Conservation (phyloP, 2,113 vertebrate genomes). For the Numida meleagris region DNA sequence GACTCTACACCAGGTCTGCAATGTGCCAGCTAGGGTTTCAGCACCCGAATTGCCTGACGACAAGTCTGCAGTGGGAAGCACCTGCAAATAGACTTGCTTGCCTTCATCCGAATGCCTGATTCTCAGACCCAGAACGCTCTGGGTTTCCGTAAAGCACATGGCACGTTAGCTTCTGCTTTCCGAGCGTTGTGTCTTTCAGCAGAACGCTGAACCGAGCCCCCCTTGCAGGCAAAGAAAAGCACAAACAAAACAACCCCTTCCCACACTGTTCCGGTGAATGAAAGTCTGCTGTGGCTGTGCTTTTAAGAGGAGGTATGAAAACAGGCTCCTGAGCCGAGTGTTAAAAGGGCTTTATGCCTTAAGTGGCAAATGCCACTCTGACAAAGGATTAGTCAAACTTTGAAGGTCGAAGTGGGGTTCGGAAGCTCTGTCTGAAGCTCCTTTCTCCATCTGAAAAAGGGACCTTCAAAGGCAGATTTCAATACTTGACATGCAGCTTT, state of each 20-base stretch:
- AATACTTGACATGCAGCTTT: conserved; percentile 34
- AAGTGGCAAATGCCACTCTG: conserved; percentile 37
- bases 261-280: not conserved
- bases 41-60: not conserved
- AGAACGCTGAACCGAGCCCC: not conserved
- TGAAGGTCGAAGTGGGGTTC: conserved; percentile 19
- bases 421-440: conserved; percentile 15
- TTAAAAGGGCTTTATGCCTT: conserved; percentile 16
- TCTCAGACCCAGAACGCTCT: not conserved
- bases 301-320: conserved; percentile 30
- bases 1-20: not conserved
- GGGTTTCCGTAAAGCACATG: not conserved
- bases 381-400: conserved; percentile 56
- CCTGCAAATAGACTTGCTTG: not conserved
- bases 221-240: not conserved
- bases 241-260: conserved; percentile 24
- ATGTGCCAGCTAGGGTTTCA: not conserved
- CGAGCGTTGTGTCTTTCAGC: not conserved
- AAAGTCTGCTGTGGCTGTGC: not conserved
- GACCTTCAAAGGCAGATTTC: conserved; percentile 54
- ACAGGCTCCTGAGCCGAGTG: conserved; percentile 11
- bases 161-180: not conserved
- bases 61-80: not conserved
- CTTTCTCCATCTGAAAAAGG: conserved; percentile 49
- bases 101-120: not conserved